These are phyloP conservation scores for Pollenia angustigena DNA, from an alignment of 2,888 invertebrate species.

Conservation along the genomic window DNA sequence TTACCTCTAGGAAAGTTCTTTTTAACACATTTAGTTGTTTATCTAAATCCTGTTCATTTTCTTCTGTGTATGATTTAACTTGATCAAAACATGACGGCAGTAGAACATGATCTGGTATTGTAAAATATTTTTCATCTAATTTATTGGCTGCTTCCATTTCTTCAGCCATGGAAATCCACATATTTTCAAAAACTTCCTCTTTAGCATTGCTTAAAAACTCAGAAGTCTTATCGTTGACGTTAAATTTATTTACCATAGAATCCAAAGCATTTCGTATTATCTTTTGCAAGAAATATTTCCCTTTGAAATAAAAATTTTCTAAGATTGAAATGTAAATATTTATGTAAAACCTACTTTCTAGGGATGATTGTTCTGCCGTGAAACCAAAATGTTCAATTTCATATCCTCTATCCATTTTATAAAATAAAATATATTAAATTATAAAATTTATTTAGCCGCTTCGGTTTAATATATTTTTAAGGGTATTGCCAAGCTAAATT, in stretches of 20 bases:
- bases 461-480: neutral
- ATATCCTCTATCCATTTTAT: constrained; percentile 76
- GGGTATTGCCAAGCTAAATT: neutral
- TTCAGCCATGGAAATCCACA: constrained; percentile 74
- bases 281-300: constrained; percentile 75
- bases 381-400: constrained; percentile 79
- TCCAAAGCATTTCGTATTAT: constrained; percentile 75
- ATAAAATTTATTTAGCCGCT: neutral
- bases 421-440: neutral
- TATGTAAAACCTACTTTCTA: constrained; percentile 76
- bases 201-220: constrained; percentile 73
- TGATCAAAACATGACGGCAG: constrained; percentile 78
- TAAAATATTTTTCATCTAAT: constrained; percentile 78
- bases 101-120: constrained; percentile 80
- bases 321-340: neutral
- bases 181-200: constrained; percentile 75
- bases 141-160: constrained; percentile 74
- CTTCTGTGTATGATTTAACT: constrained; percentile 74
- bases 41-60: constrained; percentile 76
- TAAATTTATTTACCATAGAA: constrained; percentile 66
- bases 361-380: constrained; percentile 76
- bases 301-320: constrained; percentile 60
- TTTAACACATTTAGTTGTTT: constrained; percentile 76
- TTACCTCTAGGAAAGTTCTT: constrained; percentile 78
- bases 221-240: constrained; percentile 74